phyloP scores from a whole-genome alignment of 2,888 invertebrate species.

The Hydropsyche betteni region DNA sequence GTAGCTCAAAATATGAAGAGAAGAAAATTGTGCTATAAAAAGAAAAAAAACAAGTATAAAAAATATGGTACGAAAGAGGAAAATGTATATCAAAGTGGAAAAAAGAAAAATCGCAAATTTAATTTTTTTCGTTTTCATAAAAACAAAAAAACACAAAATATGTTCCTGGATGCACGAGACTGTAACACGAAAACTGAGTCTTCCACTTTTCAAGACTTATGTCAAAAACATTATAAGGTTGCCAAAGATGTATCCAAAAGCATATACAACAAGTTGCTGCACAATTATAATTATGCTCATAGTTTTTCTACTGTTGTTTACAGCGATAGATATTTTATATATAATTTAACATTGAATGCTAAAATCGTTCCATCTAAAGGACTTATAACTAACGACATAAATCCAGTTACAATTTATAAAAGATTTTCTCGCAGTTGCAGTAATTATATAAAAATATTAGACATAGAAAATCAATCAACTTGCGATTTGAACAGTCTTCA shows the following conservation, averaged over 20 bases:
- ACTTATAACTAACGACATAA: constrained; percentile 48
- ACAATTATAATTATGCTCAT: constrained; percentile 56
- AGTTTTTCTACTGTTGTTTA: constrained; percentile 60
- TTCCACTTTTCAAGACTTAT: constrained; percentile 49
- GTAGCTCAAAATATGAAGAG: constrained; percentile 41
- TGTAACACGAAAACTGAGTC: constrained; percentile 47
- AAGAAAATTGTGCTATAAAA: constrained; percentile 34
- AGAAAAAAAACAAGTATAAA: constrained; percentile 37
- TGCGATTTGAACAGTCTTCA: constrained; percentile 24
- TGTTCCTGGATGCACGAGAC: constrained; percentile 49
- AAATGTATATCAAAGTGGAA: background rate
- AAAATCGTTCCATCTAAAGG: constrained; percentile 50
- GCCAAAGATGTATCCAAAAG: constrained; percentile 53
- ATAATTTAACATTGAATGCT: constrained; percentile 58
- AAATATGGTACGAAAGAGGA: too few species aligned
- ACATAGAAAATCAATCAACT: constrained; percentile 32
- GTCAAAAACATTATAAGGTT: constrained; percentile 50
- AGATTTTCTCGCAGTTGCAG: constrained; percentile 48
- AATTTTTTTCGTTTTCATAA: constrained; percentile 46
- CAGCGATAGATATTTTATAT: constrained; percentile 65
- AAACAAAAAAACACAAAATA: constrained; percentile 20
- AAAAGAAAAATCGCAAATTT: constrained; percentile 40
- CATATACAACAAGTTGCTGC: constrained; percentile 56
- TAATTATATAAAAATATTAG: constrained; percentile 45
- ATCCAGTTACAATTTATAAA: constrained; percentile 45